Evolutionary conservation across 2,888 invertebrate genomes (phyloP).

Genomic region (Exocentrus adspersus): DNA sequence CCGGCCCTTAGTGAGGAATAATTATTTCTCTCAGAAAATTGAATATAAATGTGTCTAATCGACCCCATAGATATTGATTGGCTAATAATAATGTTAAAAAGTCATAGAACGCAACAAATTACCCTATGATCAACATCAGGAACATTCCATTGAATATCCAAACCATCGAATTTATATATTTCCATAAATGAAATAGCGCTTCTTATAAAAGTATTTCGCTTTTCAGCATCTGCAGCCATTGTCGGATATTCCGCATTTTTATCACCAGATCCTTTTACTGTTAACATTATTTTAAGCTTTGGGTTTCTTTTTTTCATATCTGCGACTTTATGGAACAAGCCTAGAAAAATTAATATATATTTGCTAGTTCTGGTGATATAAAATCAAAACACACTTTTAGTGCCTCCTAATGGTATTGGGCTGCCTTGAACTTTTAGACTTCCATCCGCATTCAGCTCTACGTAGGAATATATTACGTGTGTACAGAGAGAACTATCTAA

Average conservation of each 20-base stretch:
- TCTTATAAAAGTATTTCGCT: background rate
- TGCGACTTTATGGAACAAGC: background rate
- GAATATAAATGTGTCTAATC: no score
- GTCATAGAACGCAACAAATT: background rate
- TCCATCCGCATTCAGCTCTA: background rate
- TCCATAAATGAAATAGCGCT: background rate
- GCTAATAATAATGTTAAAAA: no score
- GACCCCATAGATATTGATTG: no score
- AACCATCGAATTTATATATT: constrained; percentile 3
- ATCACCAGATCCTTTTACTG: background rate
- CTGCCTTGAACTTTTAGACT: background rate
- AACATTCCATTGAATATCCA: background rate
- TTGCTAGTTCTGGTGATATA: no score
- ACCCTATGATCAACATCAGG: background rate
- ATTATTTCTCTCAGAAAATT: no score
- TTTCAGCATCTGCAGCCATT: background rate
- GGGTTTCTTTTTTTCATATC: constrained; percentile 1
- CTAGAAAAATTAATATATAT: background rate
- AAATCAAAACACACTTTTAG: background rate
- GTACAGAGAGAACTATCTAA: background rate
- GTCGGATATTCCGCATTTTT: background rate
- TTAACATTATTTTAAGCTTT: background rate
- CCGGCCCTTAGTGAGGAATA: no score
- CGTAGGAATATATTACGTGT: background rate
- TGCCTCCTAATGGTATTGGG: background rate